Conservation (phyloP, 2,113 vertebrate species). For the Rafetus swinhoei region DNA sequence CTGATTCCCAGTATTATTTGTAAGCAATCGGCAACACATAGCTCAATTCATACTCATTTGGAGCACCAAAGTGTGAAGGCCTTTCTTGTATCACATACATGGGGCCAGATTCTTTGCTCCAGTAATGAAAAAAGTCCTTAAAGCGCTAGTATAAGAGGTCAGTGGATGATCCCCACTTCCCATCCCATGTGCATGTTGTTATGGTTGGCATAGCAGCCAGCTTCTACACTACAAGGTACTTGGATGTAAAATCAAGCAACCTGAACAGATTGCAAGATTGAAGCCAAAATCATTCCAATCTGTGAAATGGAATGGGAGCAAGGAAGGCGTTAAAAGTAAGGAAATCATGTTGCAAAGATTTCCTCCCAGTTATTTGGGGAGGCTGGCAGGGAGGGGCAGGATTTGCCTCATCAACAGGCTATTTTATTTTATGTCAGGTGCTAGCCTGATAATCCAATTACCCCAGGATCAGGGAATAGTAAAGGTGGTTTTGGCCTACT, state of each 20-base stretch:
- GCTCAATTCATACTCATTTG: neutral
- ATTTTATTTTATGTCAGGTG: neutral
- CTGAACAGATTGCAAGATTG: neutral
- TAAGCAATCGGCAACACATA: accelerated
- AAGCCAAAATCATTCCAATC: neutral
- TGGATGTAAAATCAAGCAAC: neutral
- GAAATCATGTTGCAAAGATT: no score
- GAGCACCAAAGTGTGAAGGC: neutral
- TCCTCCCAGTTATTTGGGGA: no score
- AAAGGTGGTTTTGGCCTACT: no score
- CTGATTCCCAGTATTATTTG: accelerated
- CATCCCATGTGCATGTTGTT: neutral
- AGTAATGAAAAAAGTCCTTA: neutral
- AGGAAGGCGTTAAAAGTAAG: neutral
- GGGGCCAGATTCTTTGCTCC: neutral
- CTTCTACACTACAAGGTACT: neutral
- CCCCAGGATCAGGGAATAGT: neutral
- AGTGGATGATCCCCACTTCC: neutral
- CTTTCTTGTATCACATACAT: neutral
- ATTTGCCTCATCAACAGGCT: neutral
- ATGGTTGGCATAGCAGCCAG: neutral
- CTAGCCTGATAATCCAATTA: accelerated
- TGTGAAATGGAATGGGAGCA: neutral
- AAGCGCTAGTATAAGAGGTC: neutral
- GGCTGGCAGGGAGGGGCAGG: neutral